phyloP scores from a whole-genome alignment of 2,797 vertebrate genomes.

The Tiaroga cobitis region DNA sequence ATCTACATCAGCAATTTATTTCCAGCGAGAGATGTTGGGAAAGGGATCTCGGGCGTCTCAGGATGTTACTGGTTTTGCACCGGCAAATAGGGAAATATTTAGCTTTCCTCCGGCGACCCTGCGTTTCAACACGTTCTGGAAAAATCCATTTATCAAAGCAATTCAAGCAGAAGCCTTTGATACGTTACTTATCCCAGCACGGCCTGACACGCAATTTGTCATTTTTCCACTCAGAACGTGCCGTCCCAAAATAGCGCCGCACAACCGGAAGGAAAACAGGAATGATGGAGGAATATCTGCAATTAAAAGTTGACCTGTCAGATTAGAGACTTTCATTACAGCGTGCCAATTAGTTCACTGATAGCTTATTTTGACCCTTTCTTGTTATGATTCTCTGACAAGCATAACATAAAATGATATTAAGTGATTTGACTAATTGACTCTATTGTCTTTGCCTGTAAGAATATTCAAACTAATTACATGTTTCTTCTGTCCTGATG shows the following conservation, averaged over 20 bases:
- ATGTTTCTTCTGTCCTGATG: conserved; percentile 29
- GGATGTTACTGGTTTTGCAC: conserved; percentile 9
- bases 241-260: conserved; percentile 46
- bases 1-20: not conserved
- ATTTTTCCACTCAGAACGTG: conserved; percentile 30
- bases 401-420: conserved; percentile 55
- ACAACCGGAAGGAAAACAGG: conserved; percentile 7
- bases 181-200: conserved; percentile 56
- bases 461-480: conserved; percentile 49
- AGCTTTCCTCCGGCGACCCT: conserved; percentile 41
- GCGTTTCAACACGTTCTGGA: conserved; percentile 27
- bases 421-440: conserved; percentile 60
- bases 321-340: conserved; percentile 1
- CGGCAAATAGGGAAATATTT: conserved; percentile 34
- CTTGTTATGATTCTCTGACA: conserved; percentile 61
- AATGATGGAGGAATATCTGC: not conserved
- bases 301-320: conserved; percentile 12
- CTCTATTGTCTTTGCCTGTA: conserved; percentile 48
- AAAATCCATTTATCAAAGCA: conserved; percentile 61
- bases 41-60: not conserved
- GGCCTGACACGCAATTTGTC: conserved; percentile 55
- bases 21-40: not conserved
- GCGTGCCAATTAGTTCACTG: conserved; percentile 53
- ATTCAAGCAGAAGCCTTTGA: conserved; percentile 56
- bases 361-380: conserved; percentile 64